Conservation (phyloP, 2,113 vertebrate species). For the Calidris pygmaea region DNA sequence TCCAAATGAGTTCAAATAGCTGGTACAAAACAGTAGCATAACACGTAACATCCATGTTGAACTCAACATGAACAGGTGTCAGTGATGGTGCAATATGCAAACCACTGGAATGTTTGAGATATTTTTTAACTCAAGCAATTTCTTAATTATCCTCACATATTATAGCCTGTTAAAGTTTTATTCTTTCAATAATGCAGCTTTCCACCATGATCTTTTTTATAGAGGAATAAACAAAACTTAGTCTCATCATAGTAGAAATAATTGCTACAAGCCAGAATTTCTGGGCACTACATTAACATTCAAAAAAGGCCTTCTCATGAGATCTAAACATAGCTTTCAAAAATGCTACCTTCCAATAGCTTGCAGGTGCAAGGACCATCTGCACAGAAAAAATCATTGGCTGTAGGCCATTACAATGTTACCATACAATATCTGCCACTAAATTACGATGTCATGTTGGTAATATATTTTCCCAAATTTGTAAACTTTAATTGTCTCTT, state of each 20-base stretch:
- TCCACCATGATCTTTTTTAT: not conserved
- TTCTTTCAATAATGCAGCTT: not conserved
- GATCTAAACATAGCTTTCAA: slow-evolving; percentile 37
- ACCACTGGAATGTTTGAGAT: not conserved
- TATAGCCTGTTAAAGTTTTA: not conserved
- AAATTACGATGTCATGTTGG: slow-evolving; percentile 12
- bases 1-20: not conserved
- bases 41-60: not conserved
- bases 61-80: not conserved
- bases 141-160: not conserved
- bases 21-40: not conserved
- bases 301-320: not conserved
- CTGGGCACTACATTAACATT: slow-evolving; percentile 24
- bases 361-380: slow-evolving; percentile 37
- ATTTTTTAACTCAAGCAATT: not conserved
- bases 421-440: slow-evolving; percentile 13
- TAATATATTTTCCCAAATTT: slow-evolving; percentile 30
- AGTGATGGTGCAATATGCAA: not conserved
- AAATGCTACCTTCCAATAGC: slow-evolving; percentile 16
- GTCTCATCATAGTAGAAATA: not conserved
- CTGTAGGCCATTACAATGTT: not conserved
- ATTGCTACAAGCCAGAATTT: slow-evolving; percentile 2
- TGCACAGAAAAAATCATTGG: slow-evolving; percentile 27
- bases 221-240: not conserved
- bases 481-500: slow-evolving; percentile 37